Evolutionary conservation across 2,888 invertebrate species (phyloP), one percentile per base, ranked within the genome.

Genomic region (Bibio marci): DNA sequence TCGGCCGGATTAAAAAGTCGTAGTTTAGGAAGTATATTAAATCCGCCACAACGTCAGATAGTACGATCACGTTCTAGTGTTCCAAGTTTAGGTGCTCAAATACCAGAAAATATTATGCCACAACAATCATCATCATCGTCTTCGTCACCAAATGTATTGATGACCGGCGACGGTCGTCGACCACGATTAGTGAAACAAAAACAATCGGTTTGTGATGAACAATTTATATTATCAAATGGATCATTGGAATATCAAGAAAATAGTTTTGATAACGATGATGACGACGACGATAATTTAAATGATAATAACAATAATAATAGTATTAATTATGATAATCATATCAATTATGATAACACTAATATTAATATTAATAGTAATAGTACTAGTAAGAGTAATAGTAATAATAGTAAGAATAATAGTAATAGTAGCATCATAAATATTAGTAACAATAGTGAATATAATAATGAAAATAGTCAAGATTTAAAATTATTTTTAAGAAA

Each of bases 151-250:
- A 12, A 11, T 19, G 2, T 5, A 7, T 39, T 27, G 14, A 39
- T 35, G 3, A 6, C 22, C 5, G 8, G 4, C 8, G 46, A 45
- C 30, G 27, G 37, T 36, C 52, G 56, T 45, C 55, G 57, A 53
- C 86, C 86, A 15, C 72, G 75, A 49, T 67, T 87, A 37, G 82
- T 86, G 11, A 87, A 87, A 62, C 87, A 87, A 60, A 87, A 87
- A 60, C 77, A 81, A 58, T 81, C 82, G 2, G 73, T 86, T 43
- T 76, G 81, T 53, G 79, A 81, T 53, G 82, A 83, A 19, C 62
- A 62, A 42, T 50, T 48, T 49, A 53, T 53, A 48, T 53, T 56
- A 52, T 52, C 53, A 48, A 54, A 54, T 45, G 22, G 8, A 22
- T 22, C 22, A 8, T 22, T 22, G 8, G 50, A 43, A 28, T 49